These are phyloP conservation scores for Glossophaga mutica DNA, from an alignment of 2,797 vertebrate genomes.

Conservation along the genomic window DNA sequence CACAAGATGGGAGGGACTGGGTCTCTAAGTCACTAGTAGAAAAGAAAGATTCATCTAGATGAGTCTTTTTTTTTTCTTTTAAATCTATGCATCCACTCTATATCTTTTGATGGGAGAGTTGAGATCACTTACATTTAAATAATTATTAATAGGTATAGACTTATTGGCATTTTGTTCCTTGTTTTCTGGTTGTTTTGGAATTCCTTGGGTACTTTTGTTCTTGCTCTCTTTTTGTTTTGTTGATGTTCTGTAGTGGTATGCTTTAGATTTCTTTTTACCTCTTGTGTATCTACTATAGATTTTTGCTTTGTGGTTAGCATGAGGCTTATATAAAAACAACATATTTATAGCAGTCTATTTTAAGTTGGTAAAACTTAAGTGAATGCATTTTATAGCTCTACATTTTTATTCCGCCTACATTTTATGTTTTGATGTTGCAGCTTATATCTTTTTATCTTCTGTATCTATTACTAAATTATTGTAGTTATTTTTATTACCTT, in stretches of 20 bases:
- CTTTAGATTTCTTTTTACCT: neutral
- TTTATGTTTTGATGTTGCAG: neutral
- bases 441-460: neutral
- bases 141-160: neutral
- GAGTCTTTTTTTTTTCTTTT: neutral
- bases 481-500: neutral
- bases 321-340: neutral
- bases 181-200: neutral
- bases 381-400: neutral
- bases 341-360: neutral
- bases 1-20: neutral
- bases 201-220: neutral
- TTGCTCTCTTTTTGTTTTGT: neutral
- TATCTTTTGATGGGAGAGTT: neutral
- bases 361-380: neutral
- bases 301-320: neutral
- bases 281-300: neutral
- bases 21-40: neutral
- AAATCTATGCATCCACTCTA: neutral
- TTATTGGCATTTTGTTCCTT: neutral
- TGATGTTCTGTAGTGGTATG: neutral
- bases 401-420: neutral
- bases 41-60: neutral
- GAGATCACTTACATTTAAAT: neutral
- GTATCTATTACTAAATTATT: neutral